Evolutionary conservation across 2,888 invertebrate species (phyloP).

Genomic region (Orthosia gracilis): DNA sequence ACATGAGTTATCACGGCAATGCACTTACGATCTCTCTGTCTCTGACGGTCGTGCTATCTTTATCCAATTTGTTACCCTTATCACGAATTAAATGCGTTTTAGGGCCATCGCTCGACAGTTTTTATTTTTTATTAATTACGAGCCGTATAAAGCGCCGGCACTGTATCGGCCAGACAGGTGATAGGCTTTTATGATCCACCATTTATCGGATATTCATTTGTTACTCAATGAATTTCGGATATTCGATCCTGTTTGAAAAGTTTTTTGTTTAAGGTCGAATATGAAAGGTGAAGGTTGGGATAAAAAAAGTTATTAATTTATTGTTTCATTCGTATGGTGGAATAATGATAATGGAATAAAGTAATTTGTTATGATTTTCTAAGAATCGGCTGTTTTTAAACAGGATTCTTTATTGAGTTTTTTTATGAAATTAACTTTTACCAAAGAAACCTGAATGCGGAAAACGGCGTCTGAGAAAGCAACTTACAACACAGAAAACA

Average conservation of each 20-base stretch:
- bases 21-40: slow-evolving; percentile 91
- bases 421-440: not conserved
- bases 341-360: not conserved
- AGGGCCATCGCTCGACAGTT: slow-evolving; percentile 83
- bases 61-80: slow-evolving; percentile 91
- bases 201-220: slow-evolving; percentile 86
- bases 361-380: not conserved
- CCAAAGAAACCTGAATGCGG: not conserved
- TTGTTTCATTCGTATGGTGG: not conserved
- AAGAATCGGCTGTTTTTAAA: not conserved
- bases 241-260: slow-evolving; percentile 63
- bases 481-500: not conserved
- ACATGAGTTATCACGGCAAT: slow-evolving; percentile 88
- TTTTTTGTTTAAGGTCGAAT: slow-evolving; percentile 52
- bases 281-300: slow-evolving; percentile 37
- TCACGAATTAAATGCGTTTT: slow-evolving; percentile 91
- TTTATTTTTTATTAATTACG: slow-evolving; percentile 89
- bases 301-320: slow-evolving; percentile 11
- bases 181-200: slow-evolving; percentile 85
- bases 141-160: slow-evolving; percentile 79
- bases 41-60: slow-evolving; percentile 87
- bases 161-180: slow-evolving; percentile 81
- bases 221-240: slow-evolving; percentile 78
- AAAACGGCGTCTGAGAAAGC: not conserved
- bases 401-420: not conserved